Percentiles rank a stretch among this genome's conserved stretches.
Evolutionary conservation across 2,797 vertebrate genomes (phyloP).

Genomic region (Dendrocincla tyrannina): DNA sequence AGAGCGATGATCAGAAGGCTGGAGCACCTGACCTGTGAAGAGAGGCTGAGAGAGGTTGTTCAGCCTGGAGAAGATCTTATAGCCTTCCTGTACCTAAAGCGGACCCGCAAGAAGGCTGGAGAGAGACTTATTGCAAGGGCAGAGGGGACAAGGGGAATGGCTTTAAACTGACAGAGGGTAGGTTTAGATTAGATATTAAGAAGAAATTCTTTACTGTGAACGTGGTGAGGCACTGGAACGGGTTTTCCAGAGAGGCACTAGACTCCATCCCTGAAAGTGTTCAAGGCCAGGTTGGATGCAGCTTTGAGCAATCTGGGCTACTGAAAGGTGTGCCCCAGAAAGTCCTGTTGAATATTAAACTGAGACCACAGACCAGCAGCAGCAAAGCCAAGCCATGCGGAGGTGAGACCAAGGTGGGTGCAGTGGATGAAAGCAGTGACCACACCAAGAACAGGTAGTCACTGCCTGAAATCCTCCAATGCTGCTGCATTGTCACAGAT

Average conservation of each 20-base stretch:
- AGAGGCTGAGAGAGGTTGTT: background rate
- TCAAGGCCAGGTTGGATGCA: too few species aligned
- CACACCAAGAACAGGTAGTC: background rate
- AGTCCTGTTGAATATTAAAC: background rate
- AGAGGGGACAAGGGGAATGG: background rate
- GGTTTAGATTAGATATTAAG: background rate
- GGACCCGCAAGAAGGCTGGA: background rate
- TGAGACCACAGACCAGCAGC: background rate
- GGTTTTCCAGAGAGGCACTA: too few species aligned
- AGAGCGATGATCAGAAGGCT: background rate
- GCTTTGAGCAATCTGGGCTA: too few species aligned
- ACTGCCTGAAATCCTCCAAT: fast-evolving
- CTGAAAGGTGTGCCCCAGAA: background rate
- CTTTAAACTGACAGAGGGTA: background rate
- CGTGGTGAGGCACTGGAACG: too few species aligned
- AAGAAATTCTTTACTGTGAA: background rate
- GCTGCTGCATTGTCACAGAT: fast-evolving
- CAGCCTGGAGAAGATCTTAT: background rate
- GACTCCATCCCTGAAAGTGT: too few species aligned
- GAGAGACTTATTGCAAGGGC: background rate
- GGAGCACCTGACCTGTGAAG: background rate
- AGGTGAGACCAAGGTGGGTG: fast-evolving
- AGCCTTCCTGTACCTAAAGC: background rate
- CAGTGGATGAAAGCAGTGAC: fast-evolving
- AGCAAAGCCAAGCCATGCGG: background rate